These are phyloP conservation scores for Peromyscus californicus DNA, from an alignment of 2,113 vertebrate genomes.

Conservation along the genomic window DNA sequence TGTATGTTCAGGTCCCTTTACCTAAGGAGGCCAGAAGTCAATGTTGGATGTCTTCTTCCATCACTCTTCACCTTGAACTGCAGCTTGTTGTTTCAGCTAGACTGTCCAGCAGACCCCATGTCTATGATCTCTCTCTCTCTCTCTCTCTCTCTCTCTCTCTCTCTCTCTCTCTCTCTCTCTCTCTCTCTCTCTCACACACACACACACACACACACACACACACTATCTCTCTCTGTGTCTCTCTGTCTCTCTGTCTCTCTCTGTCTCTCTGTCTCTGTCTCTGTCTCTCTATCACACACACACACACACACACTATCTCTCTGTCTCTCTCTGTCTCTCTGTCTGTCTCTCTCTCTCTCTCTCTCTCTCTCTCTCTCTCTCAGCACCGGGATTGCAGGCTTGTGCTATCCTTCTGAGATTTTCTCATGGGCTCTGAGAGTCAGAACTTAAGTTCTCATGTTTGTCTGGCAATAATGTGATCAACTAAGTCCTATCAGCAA, in stretches of 20 bases:
- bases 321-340: fast-evolving
- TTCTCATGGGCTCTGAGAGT: not conserved
- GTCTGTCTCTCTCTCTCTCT: too few relatives aligned
- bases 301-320: too few relatives aligned
- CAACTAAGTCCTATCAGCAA: not conserved
- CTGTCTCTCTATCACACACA: too few relatives aligned
- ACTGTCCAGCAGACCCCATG: not conserved
- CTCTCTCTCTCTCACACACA: too few relatives aligned
- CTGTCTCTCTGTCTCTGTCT: too few relatives aligned
- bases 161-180: too few relatives aligned
- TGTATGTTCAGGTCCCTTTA: not conserved
- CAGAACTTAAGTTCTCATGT: not conserved
- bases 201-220: too few relatives aligned
- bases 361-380: too few relatives aligned
- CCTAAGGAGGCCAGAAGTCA: not conserved
- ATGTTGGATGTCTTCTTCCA: not conserved
- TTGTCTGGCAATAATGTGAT: not conserved
- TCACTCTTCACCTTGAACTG: not conserved
- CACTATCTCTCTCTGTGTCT: too few relatives aligned
- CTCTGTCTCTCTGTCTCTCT: too few relatives aligned
- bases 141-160: too few relatives aligned
- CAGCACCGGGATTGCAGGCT: not conserved
- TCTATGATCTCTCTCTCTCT: too few relatives aligned
- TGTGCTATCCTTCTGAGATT: not conserved
- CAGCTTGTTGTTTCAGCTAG: not conserved